A percentile compares a stretch with the other conserved stretches of the same genome.
Conservation (phyloP, 2,113 vertebrate species). For the Periophthalmus modestus region DNA sequence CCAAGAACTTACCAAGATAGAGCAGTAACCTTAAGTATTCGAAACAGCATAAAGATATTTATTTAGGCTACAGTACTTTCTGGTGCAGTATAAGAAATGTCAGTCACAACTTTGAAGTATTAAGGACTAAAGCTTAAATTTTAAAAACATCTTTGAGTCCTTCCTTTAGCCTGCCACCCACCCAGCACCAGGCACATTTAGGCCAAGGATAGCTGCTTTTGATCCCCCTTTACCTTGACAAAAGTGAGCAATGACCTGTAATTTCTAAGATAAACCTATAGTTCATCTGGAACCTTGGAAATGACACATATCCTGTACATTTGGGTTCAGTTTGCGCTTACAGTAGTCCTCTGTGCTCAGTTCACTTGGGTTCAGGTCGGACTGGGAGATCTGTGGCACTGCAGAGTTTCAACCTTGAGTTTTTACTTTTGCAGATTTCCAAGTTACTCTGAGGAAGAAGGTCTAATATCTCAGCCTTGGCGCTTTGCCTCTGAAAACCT, state of each 20-base stretch:
- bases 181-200: conserved; percentile 4
- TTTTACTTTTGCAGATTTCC: conserved; percentile 50
- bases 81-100: background rate
- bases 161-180: conserved; percentile 23
- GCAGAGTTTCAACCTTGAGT: conserved; percentile 63
- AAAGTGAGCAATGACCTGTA: conserved; percentile 14
- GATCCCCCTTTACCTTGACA: conserved; percentile 50
- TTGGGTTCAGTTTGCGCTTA: background rate
- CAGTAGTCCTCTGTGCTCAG: background rate
- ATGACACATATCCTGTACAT: background rate
- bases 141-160: background rate
- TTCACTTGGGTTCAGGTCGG: conserved; percentile 2
- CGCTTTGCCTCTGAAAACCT: conserved; percentile 61
- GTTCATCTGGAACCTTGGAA: background rate
- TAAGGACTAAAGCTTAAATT: background rate
- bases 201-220: conserved; percentile 50
- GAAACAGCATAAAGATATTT: no score
- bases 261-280: conserved; percentile 35
- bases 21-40: no score
- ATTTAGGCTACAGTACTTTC: background rate
- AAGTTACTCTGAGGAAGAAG: conserved; percentile 37
- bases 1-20: no score
- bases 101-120: background rate
- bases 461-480: conserved; percentile 67
- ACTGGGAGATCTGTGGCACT: conserved; percentile 27